These are phyloP conservation scores for Leucopsar rothschildi DNA, from an alignment of 2,113 vertebrate genomes.

Conservation along the genomic window DNA sequence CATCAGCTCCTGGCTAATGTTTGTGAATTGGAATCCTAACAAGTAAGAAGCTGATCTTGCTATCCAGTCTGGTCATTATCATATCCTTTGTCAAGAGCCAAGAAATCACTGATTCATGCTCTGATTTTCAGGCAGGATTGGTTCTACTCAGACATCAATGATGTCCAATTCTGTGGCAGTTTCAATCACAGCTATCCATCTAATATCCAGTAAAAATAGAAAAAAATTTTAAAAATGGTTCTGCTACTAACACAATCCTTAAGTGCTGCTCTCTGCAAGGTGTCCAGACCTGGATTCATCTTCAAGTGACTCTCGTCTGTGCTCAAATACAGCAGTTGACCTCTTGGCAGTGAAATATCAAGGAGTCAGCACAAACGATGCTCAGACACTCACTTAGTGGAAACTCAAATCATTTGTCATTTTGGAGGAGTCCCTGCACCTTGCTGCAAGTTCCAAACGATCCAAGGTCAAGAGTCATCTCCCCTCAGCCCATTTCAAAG, in stretches of 20 bases:
- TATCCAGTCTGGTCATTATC: slow-evolving; percentile 68
- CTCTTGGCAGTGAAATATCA: slow-evolving; percentile 39
- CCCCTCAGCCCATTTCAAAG: neutral
- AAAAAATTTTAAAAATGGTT: neutral
- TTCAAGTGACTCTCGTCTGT: slow-evolving; percentile 40
- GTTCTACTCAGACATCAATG: slow-evolving; percentile 69
- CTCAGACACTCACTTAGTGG: slow-evolving; percentile 10
- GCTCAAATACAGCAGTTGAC: slow-evolving; percentile 31
- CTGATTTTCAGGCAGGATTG: slow-evolving; percentile 71
- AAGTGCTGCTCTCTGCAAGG: slow-evolving; percentile 51
- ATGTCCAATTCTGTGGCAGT: slow-evolving; percentile 62
- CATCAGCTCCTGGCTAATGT: slow-evolving; percentile 57
- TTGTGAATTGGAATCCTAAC: slow-evolving; percentile 54
- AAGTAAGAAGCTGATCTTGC: slow-evolving; percentile 57
- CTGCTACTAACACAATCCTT: slow-evolving; percentile 36
- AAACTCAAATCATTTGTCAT: slow-evolving; percentile 18
- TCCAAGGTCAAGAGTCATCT: neutral
- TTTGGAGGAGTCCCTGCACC: neutral
- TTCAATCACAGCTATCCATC: slow-evolving; percentile 51
- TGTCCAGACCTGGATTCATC: slow-evolving; percentile 42
- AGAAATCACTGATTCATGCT: slow-evolving; percentile 71
- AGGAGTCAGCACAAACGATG: slow-evolving; percentile 40
- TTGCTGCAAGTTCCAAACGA: neutral
- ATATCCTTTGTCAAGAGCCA: slow-evolving; percentile 57
- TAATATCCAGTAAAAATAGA: neutral